Evolutionary conservation across 2,797 vertebrate species (phyloP).

Genomic region (Anas capensis): DNA sequence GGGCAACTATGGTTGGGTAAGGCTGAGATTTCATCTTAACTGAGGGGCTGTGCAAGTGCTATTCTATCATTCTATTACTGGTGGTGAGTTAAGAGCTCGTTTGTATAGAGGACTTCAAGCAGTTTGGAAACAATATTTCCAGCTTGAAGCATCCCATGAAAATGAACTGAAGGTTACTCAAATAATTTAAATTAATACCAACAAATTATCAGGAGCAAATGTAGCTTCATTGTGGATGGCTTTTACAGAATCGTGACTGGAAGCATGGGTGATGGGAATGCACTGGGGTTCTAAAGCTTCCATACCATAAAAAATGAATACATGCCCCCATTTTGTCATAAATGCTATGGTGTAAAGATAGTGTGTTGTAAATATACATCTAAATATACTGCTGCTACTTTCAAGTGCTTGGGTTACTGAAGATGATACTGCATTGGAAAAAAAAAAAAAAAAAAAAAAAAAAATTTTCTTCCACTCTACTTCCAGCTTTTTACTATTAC

Average conservation of each 20-base stretch:
- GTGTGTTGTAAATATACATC: not conserved
- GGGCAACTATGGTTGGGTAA: not conserved
- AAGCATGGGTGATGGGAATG: not conserved
- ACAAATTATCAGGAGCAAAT: not conserved
- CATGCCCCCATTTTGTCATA: not conserved
- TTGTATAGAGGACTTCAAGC: not conserved
- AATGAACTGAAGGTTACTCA: not conserved
- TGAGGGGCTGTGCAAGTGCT: not conserved
- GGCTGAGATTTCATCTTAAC: not conserved
- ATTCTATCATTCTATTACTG: rapidly evolving
- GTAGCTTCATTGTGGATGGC: not conserved
- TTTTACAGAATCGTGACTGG: not conserved
- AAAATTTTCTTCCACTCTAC: not conserved
- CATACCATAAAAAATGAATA: not conserved
- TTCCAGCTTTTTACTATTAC: not conserved
- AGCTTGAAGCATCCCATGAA: not conserved
- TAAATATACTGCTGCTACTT: not conserved
- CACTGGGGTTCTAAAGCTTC: not conserved
- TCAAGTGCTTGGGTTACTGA: not conserved
- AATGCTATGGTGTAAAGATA: not conserved
- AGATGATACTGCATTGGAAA: not conserved
- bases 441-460: not conserved
- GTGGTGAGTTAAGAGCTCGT: not conserved
- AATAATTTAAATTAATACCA: not conserved
- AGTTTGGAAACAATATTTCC: not conserved